These are phyloP conservation scores for Parauchenoglanis punctatus DNA, from an alignment of 2,797 vertebrate species.

Conservation along the genomic window DNA sequence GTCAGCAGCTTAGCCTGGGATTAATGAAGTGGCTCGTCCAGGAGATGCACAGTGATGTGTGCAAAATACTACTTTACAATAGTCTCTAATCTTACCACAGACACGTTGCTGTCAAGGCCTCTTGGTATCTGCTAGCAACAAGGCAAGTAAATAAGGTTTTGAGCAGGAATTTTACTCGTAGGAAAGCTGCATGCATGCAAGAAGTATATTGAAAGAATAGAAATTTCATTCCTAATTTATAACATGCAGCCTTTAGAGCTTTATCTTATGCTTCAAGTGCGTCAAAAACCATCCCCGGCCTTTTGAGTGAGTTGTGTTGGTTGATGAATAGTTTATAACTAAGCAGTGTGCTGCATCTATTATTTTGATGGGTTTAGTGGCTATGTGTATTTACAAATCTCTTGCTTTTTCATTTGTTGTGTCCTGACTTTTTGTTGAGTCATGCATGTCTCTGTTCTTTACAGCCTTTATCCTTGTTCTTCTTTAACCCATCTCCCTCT, in stretches of 20 bases:
- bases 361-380: not conserved
- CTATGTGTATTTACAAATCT: not conserved
- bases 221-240: not conserved
- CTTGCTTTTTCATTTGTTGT: not conserved
- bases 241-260: not conserved
- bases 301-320: not conserved
- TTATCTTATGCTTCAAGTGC: not conserved
- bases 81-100: slow-evolving; percentile 33
- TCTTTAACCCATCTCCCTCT: slow-evolving; percentile 17
- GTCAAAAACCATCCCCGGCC: not conserved
- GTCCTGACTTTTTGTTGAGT: slow-evolving; percentile 32
- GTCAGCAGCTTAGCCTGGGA: slow-evolving; percentile 16
- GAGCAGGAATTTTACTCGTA: slow-evolving; percentile 43
- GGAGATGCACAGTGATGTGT: not conserved
- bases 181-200: not conserved
- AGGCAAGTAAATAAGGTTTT: slow-evolving; percentile 40
- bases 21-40: slow-evolving; percentile 21
- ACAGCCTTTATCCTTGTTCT: not conserved
- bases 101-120: slow-evolving; percentile 17
- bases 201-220: not conserved
- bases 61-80: slow-evolving; percentile 11
- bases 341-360: not conserved
- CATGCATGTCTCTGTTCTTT: slow-evolving; percentile 29
- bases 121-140: slow-evolving; percentile 43
- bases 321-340: not conserved